Base-by-base conservation (phyloP, 2,888 invertebrate species). In the Protonemura montana region DNA sequence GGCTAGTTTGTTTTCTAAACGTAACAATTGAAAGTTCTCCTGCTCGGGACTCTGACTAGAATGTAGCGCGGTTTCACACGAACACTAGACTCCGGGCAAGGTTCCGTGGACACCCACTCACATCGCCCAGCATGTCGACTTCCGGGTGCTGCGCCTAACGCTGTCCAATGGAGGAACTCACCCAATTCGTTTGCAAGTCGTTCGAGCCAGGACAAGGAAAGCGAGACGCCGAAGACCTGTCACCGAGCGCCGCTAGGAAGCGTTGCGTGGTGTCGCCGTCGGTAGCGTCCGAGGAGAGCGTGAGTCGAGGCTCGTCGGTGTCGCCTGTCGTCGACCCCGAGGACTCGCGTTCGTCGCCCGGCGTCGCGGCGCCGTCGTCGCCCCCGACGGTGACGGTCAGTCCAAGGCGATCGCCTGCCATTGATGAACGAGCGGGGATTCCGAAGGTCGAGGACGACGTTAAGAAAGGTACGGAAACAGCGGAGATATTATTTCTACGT, bases 141-240 rank as follows among this genome's bases (percentile, higher is more conserved):
- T 59, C 59, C 16, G 7, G 28, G 16, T n/a, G 29, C 16, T n/a
- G 16, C 16, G 59, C 59, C 59, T 59, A 59, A 59, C 3, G 59
- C 13, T 21, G 28, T 26, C 30, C 78, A 89, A 97, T 97, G 97
- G 97, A 97, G 93, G 96, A 97, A 93, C 94, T 97, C 92, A 96
- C 97, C 90, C 96, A 97, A 93, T 97, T 97, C 93, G 97, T 97
- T 91, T 96, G 96, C 90, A 97, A 97, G 92, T 96, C 97, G 88
- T 95, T 97, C 92, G 95, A 95, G 82, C 89, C 87, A 76, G 87
- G 87, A 6, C 85, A 83, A n/a, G 84, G 76, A 28, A 80, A 81
- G 28, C 85, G 87, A 29, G 84, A 76, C 35, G 1, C 76, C 13
- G 82, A 35, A 25, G 82, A 29, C 1, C 84, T 42, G 0, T 30